A percentile compares a stretch with the other conserved stretches of the same genome.
phyloP scores from a whole-genome alignment of 1,140 invertebrate species.

The Dendrolimus punctatus region DNA sequence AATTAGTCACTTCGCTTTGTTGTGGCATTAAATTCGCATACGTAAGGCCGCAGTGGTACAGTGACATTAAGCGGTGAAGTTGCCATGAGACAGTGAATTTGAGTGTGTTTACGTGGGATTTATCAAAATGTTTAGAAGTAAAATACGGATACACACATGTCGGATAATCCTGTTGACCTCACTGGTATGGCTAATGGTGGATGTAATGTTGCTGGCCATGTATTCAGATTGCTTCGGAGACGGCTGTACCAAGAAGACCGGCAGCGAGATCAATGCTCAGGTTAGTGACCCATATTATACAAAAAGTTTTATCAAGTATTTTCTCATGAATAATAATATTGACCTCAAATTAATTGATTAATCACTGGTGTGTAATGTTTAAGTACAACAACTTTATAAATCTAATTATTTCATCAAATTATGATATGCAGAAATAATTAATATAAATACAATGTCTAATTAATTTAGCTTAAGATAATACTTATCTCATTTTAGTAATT shows the following conservation, averaged over 20 bases:
- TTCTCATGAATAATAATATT: too few relatives aligned
- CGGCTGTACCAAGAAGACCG: conserved; percentile 72
- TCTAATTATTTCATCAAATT: too few relatives aligned
- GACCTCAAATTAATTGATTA: too few relatives aligned
- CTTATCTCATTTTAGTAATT: too few relatives aligned
- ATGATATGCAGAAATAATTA: too few relatives aligned
- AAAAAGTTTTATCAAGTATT: too few relatives aligned
- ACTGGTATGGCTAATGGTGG: conserved; percentile 95
- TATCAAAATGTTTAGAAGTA: conserved; percentile 84
- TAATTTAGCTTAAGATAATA: too few relatives aligned
- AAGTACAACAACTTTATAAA: too few relatives aligned
- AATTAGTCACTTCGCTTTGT: conserved; percentile 11
- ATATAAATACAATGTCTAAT: too few relatives aligned
- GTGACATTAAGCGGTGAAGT: conserved; percentile 31
- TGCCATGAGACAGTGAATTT: conserved; percentile 62
- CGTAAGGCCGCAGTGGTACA: conserved; percentile 34
- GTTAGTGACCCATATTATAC: conserved; percentile 28
- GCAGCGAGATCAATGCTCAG: conserved; percentile 67
- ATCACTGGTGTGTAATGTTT: too few relatives aligned
- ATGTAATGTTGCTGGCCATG: conserved; percentile 92
- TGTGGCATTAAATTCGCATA: conserved; percentile 21
- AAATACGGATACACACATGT: conserved; percentile 93
- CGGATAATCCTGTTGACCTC: conserved; percentile 95
- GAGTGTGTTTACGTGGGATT: conserved; percentile 20
- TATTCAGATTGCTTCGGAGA: conserved; percentile 92